Base-by-base conservation (phyloP, 2,888 invertebrate genomes). In the Chrysolina haemoptera region DNA sequence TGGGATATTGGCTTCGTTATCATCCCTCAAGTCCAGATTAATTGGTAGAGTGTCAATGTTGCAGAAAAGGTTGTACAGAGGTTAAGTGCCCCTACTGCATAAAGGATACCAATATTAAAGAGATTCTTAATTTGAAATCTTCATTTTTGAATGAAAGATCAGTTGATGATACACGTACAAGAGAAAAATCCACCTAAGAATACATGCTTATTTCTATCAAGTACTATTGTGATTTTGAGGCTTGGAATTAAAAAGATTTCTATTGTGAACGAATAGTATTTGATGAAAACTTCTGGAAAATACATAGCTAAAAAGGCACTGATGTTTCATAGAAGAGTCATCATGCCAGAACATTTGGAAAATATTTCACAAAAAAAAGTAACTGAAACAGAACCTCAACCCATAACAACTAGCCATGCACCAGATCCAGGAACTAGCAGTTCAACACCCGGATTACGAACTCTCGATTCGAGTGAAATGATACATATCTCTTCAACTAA, bases 201-300 rank as follows among this genome's bases (percentile, higher is more conserved):
- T 3, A 27, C 27, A 27, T 5, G 27, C 27, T 27, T 27, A 27
- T 27, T 27, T 27, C 27, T 27, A 27, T 27, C 27, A 27, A 27
- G 27, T 27, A 27, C 43, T 43, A 68, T 70, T 77, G 75, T 69
- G 69, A 73, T 62, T 77, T 77, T 75, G 68, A 75, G 10, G 64
- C 75, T 20, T 77, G 77, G 77, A 66, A 48, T 14, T 63, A 48
- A 63, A 53, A 64, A 16, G 46, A 67, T 40, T 63, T 73, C 20
- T 75, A 63, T 68, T 62, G 27, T n/a, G 62, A 73, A 75, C 40
- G 70, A 35, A 68, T 76, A 48, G 18, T 59, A 50, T 65, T 67
- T 65, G 46, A 69, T 70, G 41, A 53, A 48, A 55, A 68, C 20
- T 76, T 76, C 59, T 76, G 67, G 70, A 10, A 62, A 40, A 27